Evolutionary conservation across 2,113 vertebrate genomes (phyloP).

Genomic region (Scolopax mira): DNA sequence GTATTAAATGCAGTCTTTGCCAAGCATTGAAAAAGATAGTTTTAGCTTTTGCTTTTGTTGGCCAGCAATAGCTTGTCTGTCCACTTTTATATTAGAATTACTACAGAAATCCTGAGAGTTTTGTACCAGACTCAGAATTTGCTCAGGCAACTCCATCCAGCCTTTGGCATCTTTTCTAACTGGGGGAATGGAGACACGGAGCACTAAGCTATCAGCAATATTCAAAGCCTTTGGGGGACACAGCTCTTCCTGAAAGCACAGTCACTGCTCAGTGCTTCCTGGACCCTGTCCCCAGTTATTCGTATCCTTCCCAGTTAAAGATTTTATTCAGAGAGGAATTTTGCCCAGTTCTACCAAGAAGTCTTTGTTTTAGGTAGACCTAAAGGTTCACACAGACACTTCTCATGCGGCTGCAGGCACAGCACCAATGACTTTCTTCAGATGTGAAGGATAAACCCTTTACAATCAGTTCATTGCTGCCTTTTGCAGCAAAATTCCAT

Average conservation of each 20-base stretch:
- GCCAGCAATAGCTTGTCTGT: background rate
- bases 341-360: background rate
- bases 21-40: background rate
- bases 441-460: background rate
- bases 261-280: fast-evolving
- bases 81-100: background rate
- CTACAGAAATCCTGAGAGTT: background rate
- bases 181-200: background rate
- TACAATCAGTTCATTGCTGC: background rate
- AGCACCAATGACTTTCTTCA: background rate
- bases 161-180: background rate
- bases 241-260: background rate
- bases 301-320: background rate
- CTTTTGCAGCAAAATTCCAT: background rate
- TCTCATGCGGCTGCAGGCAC: background rate
- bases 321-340: background rate
- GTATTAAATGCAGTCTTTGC: background rate
- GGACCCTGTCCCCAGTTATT: background rate
- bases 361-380: background rate
- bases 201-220: background rate
- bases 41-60: background rate
- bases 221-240: too few species aligned
- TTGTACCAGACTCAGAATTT: background rate
- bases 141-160: background rate
- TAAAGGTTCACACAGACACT: background rate